Evolutionary conservation across 2,888 invertebrate species (phyloP).

Genomic region (Cosmorhoe ocellata): DNA sequence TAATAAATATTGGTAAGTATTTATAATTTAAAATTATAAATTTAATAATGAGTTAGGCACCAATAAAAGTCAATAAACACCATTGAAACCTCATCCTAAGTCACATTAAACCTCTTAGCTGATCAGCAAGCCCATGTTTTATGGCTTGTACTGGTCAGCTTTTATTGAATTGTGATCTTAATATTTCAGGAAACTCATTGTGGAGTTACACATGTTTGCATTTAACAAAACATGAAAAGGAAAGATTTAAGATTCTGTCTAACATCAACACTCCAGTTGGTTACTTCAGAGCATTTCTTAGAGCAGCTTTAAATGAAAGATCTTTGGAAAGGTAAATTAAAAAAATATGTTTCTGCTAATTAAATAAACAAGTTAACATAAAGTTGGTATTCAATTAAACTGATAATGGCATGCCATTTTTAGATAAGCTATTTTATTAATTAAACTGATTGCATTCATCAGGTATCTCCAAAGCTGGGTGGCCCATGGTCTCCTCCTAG

Average conservation of each 20-base stretch:
- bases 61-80: no score
- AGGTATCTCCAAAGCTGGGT: conserved; percentile 89
- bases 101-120: no score
- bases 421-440: not conserved
- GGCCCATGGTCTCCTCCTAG: conserved; percentile 84
- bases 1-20: conserved; percentile 74
- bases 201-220: conserved; percentile 91
- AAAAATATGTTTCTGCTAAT: no score
- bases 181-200: conserved; percentile 79
- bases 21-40: no score
- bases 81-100: no score
- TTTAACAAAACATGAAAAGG: conserved; percentile 93
- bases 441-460: not conserved
- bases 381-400: no score
- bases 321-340: conserved; percentile 86
- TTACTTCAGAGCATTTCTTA: conserved; percentile 93
- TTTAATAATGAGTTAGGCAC: no score
- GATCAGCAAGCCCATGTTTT: no score
- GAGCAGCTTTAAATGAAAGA: conserved; percentile 95
- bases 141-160: no score
- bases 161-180: not conserved
- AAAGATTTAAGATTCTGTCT: conserved; percentile 87
- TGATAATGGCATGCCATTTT: not conserved
- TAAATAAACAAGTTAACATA: no score
- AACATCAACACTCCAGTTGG: conserved; percentile 84